Conservation (phyloP, 1,140 invertebrate genomes). For the Lepidotrigona ventralis region DNA sequence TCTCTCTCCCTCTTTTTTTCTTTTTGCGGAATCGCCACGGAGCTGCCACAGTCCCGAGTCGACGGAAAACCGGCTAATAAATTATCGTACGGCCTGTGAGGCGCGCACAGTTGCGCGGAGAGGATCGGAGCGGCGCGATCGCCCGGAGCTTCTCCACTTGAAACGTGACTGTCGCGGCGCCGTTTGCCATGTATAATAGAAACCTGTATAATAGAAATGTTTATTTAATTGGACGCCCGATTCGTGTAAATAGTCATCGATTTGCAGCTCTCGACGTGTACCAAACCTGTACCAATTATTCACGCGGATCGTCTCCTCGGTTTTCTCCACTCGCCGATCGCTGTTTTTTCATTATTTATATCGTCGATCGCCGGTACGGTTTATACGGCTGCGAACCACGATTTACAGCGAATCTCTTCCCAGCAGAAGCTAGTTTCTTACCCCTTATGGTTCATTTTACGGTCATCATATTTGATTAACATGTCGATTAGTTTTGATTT, state of each 20-base stretch:
- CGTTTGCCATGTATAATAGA: conserved; percentile 27
- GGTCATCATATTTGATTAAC: not conserved
- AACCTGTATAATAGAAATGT: conserved; percentile 30
- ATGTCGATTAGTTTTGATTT: not conserved
- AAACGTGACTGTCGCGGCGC: conserved; percentile 43
- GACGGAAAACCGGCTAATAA: conserved; percentile 60
- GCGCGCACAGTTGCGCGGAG: conserved; percentile 28
- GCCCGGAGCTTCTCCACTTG: conserved; percentile 38
- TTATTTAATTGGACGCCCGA: conserved; percentile 66
- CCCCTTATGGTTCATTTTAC: not conserved
- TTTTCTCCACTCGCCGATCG: not conserved
- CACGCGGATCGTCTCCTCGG: not conserved
- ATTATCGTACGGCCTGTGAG: conserved; percentile 52
- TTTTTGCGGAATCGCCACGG: not conserved
- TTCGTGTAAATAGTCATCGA: conserved; percentile 53
- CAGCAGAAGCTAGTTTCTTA: not conserved
- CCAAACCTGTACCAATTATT: conserved; percentile 1
- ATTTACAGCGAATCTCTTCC: not conserved
- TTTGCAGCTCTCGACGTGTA: conserved; percentile 45
- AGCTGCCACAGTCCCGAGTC: conserved; percentile 11
- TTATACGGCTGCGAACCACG: not conserved
- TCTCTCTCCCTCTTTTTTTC: no score
- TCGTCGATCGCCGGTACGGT: conserved; percentile 6
- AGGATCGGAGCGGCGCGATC: conserved; percentile 58
- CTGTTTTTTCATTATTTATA: conserved; percentile 7